phyloP scores from a whole-genome alignment of 2,113 vertebrate species.

The Zapornia atra region DNA sequence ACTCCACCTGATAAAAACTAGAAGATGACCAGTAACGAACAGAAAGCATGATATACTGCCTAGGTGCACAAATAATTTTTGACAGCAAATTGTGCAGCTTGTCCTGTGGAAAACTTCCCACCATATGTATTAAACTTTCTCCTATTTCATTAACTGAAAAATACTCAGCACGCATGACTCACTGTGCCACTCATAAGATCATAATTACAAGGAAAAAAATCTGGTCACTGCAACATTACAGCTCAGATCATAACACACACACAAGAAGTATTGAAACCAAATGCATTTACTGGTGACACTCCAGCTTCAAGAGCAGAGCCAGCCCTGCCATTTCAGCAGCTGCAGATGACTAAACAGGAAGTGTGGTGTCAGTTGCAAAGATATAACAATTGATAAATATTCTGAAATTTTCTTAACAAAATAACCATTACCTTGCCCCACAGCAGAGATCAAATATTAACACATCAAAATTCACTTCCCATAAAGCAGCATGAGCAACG shows the following conservation, averaged over 20 bases:
- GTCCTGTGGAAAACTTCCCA: neutral
- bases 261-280: neutral
- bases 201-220: neutral
- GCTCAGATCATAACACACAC: neutral
- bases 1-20: neutral
- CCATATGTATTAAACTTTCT: neutral
- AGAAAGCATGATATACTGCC: neutral
- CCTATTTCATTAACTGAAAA: neutral
- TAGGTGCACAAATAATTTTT: neutral
- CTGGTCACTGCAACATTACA: neutral
- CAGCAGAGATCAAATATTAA: neutral
- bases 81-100: neutral
- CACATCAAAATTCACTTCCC: neutral
- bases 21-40: neutral
- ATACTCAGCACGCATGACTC: neutral
- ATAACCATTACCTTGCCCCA: neutral
- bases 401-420: neutral
- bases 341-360: neutral
- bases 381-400: neutral
- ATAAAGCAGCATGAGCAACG: neutral
- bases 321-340: neutral
- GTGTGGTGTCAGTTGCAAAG: neutral
- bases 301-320: neutral
- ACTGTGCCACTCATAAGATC: neutral
- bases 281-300: neutral